Conservation (phyloP, 2,113 vertebrate genomes). For the Melanerpes aurifrons region DNA sequence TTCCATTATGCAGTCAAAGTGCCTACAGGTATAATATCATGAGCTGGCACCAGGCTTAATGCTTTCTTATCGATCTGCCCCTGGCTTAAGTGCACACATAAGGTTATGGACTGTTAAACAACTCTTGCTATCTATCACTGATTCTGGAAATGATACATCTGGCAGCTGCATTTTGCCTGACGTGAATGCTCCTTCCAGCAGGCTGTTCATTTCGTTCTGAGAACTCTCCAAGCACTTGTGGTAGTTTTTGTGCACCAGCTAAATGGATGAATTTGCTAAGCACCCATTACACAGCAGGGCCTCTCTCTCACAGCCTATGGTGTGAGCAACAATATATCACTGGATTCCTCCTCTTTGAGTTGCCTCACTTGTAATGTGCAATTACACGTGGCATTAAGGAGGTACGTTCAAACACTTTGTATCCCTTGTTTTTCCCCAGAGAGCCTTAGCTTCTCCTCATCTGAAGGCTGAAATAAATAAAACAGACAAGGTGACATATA, state of each 20-base stretch:
- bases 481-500: background rate
- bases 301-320: background rate
- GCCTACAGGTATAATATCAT: constrained; percentile 20
- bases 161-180: constrained; percentile 17
- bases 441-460: background rate
- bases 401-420: background rate
- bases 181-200: background rate
- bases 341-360: background rate
- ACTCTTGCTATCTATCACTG: constrained; percentile 4
- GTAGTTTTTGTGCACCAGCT: background rate
- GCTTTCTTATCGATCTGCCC: constrained; percentile 38
- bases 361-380: background rate
- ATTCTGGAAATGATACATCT: constrained; percentile 35
- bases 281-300: background rate
- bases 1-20: background rate
- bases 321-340: rapidly evolving
- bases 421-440: background rate
- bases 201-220: background rate
- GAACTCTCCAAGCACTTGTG: background rate
- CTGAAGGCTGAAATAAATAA: background rate
- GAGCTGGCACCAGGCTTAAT: constrained; percentile 38
- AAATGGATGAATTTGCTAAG: background rate
- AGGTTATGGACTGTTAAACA: constrained; percentile 7
- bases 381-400: background rate
- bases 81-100: constrained; percentile 16